Evolutionary conservation across 2,888 invertebrate species (phyloP), one percentile per base, ranked within the genome.

Genomic region (Antheraea assamensis): DNA sequence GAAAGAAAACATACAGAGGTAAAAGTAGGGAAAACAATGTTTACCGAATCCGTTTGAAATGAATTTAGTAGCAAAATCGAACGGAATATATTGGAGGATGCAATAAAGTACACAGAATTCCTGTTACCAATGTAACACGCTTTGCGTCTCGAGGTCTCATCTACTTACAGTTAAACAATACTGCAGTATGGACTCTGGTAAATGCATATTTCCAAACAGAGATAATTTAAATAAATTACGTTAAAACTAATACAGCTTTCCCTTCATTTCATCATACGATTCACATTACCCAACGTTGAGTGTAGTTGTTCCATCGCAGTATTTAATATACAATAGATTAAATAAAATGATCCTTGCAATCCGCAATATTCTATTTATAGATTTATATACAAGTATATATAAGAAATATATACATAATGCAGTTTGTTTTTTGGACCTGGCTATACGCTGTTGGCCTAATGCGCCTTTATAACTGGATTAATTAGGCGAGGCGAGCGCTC

Each of bases 71-170:
- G 35, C 31, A 68, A 24, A 31, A 68, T 61, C 73, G 71, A 73
- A 75, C 75, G 76, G 74, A 76, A 76, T 76, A 74, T 74, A 75
- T 73, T 71, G 42, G 52, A 35, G 75, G 72, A 30, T 77, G 58
- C 73, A 73, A 70, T 74, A 74, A 52, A 76, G 76, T 76, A 78
- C 76, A 73, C 72, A 70, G 75, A 71, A 75, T 76, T 73, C 75
- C 75, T 75, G 74, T 75, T 75, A 75, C 75, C 42, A 30, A 35
- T 71, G 76, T 52, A 64, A 49, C 71, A 55, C 66, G 68, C 71
- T 74, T 64, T 64, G 61, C 61, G 64, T 55, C 58, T 35, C 61
- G 30, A 58, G 55, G 7, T 47, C 61, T 31, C 61, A 70, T 24
- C n/a, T 73, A 73, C 70, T 73, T 73, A 70, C 31, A 27, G 55